These are phyloP conservation scores for Todiramphus saurophagus DNA, from an alignment of 2,113 vertebrate species.

Conservation along the genomic window DNA sequence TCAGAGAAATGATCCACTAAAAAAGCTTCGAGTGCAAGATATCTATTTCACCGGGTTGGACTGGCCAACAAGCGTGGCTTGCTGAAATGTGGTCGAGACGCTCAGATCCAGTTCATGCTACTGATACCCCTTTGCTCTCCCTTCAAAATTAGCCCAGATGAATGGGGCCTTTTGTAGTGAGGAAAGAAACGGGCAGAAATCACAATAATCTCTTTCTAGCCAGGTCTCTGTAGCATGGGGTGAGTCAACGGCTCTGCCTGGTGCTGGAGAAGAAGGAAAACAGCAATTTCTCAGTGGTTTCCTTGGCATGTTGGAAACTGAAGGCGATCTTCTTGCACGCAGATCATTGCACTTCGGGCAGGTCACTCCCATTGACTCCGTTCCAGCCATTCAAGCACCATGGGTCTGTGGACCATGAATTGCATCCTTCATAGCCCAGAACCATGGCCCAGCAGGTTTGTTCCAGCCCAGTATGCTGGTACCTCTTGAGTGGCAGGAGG, in stretches of 20 bases:
- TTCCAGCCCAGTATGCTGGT: rapidly evolving
- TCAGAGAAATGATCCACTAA: background rate
- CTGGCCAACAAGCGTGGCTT: conserved; percentile 34
- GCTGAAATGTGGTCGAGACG: conserved; percentile 52
- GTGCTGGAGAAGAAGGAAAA: conserved; percentile 70
- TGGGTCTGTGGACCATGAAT: background rate
- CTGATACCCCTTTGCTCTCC: conserved; percentile 64
- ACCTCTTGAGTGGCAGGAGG: background rate
- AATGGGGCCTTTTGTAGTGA: conserved; percentile 75
- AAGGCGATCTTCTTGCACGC: conserved; percentile 1
- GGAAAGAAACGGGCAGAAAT: conserved; percentile 53
- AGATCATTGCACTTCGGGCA: background rate
- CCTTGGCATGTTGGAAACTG: conserved; percentile 41
- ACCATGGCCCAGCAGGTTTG: background rate
- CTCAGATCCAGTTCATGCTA: conserved; percentile 47
- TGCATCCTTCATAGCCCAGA: background rate
- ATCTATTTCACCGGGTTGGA: conserved; percentile 5
- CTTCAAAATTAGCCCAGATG: conserved; percentile 52
- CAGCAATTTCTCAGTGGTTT: conserved; percentile 78
- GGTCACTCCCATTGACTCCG: background rate
- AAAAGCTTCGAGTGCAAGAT: background rate
- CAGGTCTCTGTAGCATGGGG: conserved; percentile 25
- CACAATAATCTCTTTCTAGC: conserved; percentile 75
- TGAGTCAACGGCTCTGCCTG: conserved; percentile 32
- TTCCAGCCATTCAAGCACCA: background rate